A percentile compares a stretch with the other conserved stretches of the same genome.
phyloP scores from a whole-genome alignment of 2,888 invertebrate genomes.

The Ferdinandea cuprea region DNA sequence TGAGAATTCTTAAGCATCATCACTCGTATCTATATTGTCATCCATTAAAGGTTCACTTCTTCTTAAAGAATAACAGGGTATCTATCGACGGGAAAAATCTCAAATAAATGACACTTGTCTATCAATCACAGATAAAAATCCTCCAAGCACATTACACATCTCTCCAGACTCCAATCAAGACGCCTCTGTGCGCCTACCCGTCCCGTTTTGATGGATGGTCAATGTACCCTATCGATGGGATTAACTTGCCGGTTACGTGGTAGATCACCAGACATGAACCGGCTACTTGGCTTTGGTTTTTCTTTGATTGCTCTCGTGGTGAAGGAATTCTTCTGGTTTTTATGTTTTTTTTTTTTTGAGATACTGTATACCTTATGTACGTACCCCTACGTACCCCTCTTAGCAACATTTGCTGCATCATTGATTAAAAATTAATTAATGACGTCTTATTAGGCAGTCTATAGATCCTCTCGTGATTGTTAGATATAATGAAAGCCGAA shows the following conservation, averaged over 20 bases:
- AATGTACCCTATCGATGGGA: conserved; percentile 50
- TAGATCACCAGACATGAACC: conserved; percentile 63
- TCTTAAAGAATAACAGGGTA: background rate
- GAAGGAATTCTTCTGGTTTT: background rate
- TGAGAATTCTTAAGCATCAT: conserved; percentile 11
- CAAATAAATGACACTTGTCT: conserved; percentile 68
- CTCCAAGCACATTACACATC: conserved; percentile 48
- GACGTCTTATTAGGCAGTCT: conserved; percentile 59
- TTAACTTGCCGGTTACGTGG: conserved; percentile 57
- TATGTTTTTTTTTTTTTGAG: background rate
- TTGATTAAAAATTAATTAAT: conserved; percentile 66
- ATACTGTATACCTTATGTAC: too few relatives aligned
- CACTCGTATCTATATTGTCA: background rate
- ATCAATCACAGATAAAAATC: conserved; percentile 62
- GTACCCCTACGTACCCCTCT: background rate
- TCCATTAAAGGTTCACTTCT: conserved; percentile 46
- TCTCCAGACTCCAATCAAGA: conserved; percentile 58
- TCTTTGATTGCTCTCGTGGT: background rate
- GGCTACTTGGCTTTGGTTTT: conserved; percentile 57
- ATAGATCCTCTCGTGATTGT: conserved; percentile 45
- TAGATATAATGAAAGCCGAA: conserved; percentile 52
- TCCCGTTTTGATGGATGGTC: conserved; percentile 67
- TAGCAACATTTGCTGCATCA: conserved; percentile 30
- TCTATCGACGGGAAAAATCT: conserved; percentile 3
- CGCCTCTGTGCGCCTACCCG: conserved; percentile 48